Conservation (phyloP, 2,113 vertebrate genomes). For the Vulpes ferrilata region DNA sequence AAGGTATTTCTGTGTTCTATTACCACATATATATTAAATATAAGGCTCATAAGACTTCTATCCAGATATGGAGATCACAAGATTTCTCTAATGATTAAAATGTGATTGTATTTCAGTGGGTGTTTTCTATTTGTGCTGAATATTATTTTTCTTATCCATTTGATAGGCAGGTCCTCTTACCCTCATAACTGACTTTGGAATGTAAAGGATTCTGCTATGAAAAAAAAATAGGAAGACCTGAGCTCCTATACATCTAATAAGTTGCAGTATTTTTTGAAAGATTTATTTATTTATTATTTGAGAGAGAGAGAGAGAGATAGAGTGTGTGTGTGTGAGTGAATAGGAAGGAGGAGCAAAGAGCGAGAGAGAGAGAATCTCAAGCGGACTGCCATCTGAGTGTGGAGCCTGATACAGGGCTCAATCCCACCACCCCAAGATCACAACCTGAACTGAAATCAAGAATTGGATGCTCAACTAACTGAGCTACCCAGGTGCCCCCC, state of each 20-base stretch:
- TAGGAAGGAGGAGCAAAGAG: background rate
- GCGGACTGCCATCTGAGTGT: background rate
- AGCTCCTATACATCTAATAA: background rate
- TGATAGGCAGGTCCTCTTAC: background rate
- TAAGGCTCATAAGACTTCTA: background rate
- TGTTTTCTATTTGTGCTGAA: constrained; percentile 7
- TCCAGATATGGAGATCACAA: background rate
- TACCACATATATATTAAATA: background rate
- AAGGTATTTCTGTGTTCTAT: background rate
- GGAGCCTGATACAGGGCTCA: background rate
- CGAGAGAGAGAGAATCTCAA: background rate
- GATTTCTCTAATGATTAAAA: constrained; percentile 23
- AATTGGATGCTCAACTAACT: background rate
- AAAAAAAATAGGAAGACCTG: background rate
- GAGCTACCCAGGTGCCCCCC: background rate
- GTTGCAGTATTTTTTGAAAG: background rate
- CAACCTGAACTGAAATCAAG: background rate
- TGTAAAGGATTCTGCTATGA: background rate
- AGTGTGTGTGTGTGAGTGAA: background rate
- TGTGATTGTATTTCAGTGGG: background rate
- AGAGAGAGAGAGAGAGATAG: background rate
- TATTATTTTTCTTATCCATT: constrained; percentile 23
- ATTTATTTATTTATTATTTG: background rate
- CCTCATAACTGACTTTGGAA: constrained; percentile 15
- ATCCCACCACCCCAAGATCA: background rate